phyloP scores from a whole-genome alignment of 2,113 vertebrate genomes.

The Pterocles orientalis region DNA sequence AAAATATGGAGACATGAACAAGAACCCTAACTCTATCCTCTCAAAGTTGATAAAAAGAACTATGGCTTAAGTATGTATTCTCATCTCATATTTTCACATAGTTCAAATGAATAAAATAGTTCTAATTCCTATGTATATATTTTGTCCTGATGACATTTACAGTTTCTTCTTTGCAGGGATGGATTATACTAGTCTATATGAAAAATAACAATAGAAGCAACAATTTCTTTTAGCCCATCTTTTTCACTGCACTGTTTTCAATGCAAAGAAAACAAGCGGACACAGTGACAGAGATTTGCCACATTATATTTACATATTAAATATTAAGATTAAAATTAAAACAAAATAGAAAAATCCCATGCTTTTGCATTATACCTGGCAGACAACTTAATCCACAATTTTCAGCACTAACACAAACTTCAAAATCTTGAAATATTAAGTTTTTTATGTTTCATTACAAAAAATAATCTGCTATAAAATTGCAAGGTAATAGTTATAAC shows the following conservation, averaged over 20 bases:
- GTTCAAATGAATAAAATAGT: neutral
- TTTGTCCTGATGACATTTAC: neutral
- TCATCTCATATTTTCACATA: neutral
- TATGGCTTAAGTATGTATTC: neutral
- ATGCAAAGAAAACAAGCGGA: neutral
- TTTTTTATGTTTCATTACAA: neutral
- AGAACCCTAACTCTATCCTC: neutral
- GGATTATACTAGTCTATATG: neutral
- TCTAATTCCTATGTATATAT: neutral
- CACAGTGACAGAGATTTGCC: neutral
- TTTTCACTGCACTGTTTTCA: neutral
- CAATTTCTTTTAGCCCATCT: neutral
- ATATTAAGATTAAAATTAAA: neutral
- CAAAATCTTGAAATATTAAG: neutral
- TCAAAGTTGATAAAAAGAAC: neutral
- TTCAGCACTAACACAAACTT: neutral
- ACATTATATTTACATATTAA: neutral
- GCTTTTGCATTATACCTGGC: neutral
- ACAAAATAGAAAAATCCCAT: neutral
- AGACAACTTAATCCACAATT: neutral
- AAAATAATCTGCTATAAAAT: conserved; percentile 16
- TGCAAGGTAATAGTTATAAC: neutral
- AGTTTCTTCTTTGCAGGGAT: neutral
- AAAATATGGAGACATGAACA: neutral
- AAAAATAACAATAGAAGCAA: neutral